phyloP scores from a whole-genome alignment of 2,888 invertebrate species.

The Baronia brevicornis region DNA sequence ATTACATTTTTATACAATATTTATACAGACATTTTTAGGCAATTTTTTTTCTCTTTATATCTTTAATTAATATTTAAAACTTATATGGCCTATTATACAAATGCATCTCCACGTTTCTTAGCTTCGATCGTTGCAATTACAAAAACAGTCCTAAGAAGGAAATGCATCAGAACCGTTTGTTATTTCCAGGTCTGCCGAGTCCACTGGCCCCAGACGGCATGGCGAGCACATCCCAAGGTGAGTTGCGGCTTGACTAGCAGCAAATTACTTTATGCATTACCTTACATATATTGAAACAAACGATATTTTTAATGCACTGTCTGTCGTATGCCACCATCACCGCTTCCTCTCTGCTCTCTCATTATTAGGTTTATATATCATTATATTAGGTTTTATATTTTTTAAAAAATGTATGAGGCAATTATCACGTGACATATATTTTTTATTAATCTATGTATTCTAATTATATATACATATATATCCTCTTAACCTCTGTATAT shows the following conservation, averaged over 20 bases:
- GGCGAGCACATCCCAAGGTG: conserved; percentile 92
- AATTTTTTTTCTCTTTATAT: no score
- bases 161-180: conserved; percentile 34
- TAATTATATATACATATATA: conserved; percentile 43
- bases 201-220: conserved; percentile 81
- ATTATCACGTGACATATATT: conserved; percentile 70
- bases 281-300: conserved; percentile 73
- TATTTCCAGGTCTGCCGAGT: conserved; percentile 76
- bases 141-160: no score
- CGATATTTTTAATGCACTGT: conserved; percentile 77
- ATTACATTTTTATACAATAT: no score
- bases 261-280: conserved; percentile 73
- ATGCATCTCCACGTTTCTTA: no score
- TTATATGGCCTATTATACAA: no score
- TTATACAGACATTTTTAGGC: no score
- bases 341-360: conserved; percentile 78
- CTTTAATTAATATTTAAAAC: no score
- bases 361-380: conserved; percentile 73
- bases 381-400: conserved; percentile 67
- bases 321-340: conserved; percentile 77
- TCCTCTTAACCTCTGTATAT: conserved; percentile 65
- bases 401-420: conserved; percentile 69
- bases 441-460: conserved; percentile 51
- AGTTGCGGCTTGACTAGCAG: conserved; percentile 74
- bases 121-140: no score